phyloP scores from a whole-genome alignment of 2,113 vertebrate genomes.

The Enhydra lutris region DNA sequence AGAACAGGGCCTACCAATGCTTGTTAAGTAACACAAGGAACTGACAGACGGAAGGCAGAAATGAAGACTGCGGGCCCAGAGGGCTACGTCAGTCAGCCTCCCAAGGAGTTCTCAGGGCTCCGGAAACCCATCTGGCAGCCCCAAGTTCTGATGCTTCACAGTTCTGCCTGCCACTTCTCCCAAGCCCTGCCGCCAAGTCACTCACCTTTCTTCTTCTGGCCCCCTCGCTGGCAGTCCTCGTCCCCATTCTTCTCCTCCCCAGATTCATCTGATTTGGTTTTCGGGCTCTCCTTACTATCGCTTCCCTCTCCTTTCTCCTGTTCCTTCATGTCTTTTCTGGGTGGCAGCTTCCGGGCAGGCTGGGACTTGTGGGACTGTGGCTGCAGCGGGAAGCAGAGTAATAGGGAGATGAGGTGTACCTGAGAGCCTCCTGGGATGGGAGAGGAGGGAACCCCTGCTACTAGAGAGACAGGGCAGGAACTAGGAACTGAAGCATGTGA shows the following conservation, averaged over 20 bases:
- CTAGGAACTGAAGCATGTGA: neutral
- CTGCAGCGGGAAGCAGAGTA: slow-evolving; percentile 41
- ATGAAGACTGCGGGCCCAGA: neutral
- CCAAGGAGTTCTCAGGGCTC: neutral
- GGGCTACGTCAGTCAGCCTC: neutral
- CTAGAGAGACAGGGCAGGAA: neutral
- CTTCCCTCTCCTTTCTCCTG: slow-evolving; percentile 94
- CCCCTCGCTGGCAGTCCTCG: slow-evolving; percentile 92
- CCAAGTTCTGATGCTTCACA: neutral
- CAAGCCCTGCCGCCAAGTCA: neutral
- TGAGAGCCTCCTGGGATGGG: neutral
- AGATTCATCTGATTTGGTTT: slow-evolving; percentile 95
- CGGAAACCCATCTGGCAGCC: neutral
- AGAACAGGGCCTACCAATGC: neutral
- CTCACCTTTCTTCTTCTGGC: slow-evolving; percentile 95
- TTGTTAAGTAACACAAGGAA: neutral
- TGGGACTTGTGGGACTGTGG: slow-evolving; percentile 82
- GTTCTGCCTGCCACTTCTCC: neutral
- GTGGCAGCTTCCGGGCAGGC: slow-evolving; percentile 85
- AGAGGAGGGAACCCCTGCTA: neutral
- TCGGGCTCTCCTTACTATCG: slow-evolving; percentile 93
- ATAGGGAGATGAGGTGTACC: neutral
- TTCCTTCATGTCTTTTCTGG: slow-evolving; percentile 93
- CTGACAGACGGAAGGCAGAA: neutral
- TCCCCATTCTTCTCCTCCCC: slow-evolving; percentile 97